Percentiles rank a stretch among this genome's conserved stretches.
Evolutionary conservation across 1,140 invertebrate species (phyloP).

Genomic region (Aphelenchoides besseyi): DNA sequence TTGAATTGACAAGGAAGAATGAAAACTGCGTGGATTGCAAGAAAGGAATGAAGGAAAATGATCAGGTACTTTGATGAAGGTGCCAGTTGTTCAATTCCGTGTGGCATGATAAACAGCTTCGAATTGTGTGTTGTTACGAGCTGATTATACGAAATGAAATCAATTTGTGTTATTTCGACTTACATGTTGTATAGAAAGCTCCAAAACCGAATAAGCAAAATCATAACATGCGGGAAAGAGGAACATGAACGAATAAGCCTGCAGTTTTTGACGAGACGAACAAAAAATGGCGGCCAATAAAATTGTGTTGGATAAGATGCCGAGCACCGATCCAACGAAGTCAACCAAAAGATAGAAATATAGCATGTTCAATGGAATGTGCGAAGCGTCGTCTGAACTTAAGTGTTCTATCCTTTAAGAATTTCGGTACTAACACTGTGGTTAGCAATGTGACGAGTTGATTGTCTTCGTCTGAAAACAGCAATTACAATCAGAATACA

Average conservation of each 20-base stretch:
- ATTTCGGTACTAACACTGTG: too few relatives aligned
- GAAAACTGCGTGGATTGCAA: not conserved
- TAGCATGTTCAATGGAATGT: too few relatives aligned
- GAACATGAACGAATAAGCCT: not conserved
- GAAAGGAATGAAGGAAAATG: not conserved
- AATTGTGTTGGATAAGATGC: not conserved
- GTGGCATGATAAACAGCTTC: not conserved
- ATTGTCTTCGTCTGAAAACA: too few relatives aligned
- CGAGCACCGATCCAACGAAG: not conserved
- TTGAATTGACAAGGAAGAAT: not conserved
- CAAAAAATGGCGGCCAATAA: not conserved
- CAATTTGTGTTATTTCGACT: not conserved
- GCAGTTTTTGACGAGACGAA: not conserved
- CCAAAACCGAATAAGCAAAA: not conserved
- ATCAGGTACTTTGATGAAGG: not conserved
- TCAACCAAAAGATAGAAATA: not conserved
- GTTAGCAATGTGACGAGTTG: too few relatives aligned
- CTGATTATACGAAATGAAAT: not conserved
- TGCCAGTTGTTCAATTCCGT: not conserved
- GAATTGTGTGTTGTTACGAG: not conserved
- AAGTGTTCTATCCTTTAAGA: too few relatives aligned
- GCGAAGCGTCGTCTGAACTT: too few relatives aligned
- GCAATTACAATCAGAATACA: too few relatives aligned
- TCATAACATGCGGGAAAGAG: not conserved
- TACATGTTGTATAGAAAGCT: not conserved